A percentile compares a stretch with the other conserved stretches of the same genome.
phyloP scores from a whole-genome alignment of 2,797 vertebrate species.

The Synanceia verrucosa region DNA sequence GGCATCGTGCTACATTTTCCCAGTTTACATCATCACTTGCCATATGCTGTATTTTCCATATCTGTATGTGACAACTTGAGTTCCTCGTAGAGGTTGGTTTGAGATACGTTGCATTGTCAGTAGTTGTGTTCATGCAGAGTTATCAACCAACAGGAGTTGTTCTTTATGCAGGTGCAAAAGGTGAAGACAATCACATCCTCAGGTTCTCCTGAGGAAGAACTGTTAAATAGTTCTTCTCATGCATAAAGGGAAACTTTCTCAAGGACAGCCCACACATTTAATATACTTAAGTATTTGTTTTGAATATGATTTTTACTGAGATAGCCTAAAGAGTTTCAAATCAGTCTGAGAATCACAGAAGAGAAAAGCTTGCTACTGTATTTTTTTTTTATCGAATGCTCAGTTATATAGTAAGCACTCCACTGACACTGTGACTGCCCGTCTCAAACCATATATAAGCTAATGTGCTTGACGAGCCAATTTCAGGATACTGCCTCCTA shows the following conservation, averaged over 20 bases:
- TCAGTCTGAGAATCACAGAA: conserved; percentile 39
- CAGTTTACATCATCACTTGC: conserved; percentile 66
- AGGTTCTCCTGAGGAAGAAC: conserved; percentile 53
- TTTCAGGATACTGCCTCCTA: conserved; percentile 65
- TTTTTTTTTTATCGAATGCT: conserved; percentile 81
- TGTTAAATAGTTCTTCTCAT: neutral
- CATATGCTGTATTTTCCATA: conserved; percentile 70
- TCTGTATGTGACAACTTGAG: conserved; percentile 53
- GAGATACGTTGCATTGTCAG: conserved; percentile 36
- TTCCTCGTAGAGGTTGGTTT: conserved; percentile 27
- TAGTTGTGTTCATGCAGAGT: conserved; percentile 32
- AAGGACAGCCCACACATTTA: conserved; percentile 62
- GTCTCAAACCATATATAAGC: conserved; percentile 73
- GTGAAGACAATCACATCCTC: conserved; percentile 76
- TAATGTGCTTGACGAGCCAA: conserved; percentile 63
- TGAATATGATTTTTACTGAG: conserved; percentile 60
- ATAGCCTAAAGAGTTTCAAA: conserved; percentile 48
- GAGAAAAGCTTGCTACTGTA: conserved; percentile 72
- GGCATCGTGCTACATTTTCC: conserved; percentile 46
- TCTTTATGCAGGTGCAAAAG: conserved; percentile 65
- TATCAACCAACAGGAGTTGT: conserved; percentile 31
- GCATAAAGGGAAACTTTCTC: conserved; percentile 53
- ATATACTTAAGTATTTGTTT: conserved; percentile 69
- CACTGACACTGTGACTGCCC: conserved; percentile 65
- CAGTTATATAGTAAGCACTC: conserved; percentile 55